Evolutionary conservation across 1,140 invertebrate genomes (phyloP).

Genomic region (Lepeophtheirus salmonis): DNA sequence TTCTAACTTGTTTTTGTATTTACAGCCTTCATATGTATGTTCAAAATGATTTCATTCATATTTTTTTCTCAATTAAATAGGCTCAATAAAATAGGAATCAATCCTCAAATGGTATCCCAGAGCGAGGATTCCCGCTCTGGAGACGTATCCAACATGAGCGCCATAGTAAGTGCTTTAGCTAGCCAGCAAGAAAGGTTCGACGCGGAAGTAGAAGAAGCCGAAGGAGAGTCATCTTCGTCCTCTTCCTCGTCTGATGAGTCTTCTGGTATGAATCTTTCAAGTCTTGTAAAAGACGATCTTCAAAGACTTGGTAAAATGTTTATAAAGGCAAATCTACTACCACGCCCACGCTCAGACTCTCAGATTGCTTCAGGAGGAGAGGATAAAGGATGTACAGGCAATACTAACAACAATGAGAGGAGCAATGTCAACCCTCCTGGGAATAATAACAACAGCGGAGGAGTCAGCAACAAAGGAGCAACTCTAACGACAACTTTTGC

Average conservation of each 20-base stretch:
- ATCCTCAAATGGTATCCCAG: neutral
- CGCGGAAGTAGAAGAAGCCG: slow-evolving; percentile 4
- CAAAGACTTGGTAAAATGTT: slow-evolving; percentile 6
- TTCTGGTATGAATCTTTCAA: neutral
- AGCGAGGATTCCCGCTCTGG: neutral
- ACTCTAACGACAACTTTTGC: no score
- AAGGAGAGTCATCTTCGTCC: neutral
- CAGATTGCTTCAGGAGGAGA: neutral
- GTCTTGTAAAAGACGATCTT: neutral
- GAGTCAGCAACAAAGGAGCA: no score
- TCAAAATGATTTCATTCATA: neutral
- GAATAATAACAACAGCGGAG: no score
- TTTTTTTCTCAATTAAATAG: neutral
- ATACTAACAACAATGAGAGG: neutral
- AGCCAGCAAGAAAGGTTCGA: slow-evolving; percentile 1
- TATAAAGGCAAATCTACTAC: slow-evolving; percentile 8
- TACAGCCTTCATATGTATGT: neutral
- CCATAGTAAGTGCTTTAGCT: slow-evolving; percentile 11
- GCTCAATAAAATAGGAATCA: slow-evolving; percentile 1
- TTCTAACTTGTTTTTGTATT: no score
- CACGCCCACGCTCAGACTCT: neutral
- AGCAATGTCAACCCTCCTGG: no score
- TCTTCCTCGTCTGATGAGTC: neutral
- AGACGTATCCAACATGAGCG: neutral
- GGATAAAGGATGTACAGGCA: neutral